phyloP scores from a whole-genome alignment of 1,140 invertebrate genomes.

The Platyscapa corneri region DNA sequence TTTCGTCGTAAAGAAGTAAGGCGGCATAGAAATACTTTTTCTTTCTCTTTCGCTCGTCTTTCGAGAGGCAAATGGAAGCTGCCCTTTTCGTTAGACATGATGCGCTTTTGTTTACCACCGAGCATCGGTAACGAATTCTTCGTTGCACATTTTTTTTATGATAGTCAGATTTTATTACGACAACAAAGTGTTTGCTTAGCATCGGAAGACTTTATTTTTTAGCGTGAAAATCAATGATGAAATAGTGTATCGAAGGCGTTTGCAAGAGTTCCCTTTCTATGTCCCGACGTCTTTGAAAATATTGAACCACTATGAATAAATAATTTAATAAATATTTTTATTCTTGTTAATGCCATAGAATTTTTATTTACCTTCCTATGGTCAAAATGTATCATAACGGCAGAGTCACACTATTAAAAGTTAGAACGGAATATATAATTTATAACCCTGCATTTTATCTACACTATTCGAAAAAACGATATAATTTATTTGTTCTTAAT shows the following conservation, averaged over 20 bases:
- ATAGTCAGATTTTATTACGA: background rate
- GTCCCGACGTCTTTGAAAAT: background rate
- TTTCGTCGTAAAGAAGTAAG: background rate
- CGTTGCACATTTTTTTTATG: background rate
- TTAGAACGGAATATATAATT: constrained; percentile 22
- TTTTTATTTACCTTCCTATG: background rate
- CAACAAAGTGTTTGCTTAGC: background rate
- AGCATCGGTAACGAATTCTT: constrained; percentile 2
- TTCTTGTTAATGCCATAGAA: background rate
- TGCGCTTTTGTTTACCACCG: constrained; percentile 6
- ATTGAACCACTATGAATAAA: background rate
- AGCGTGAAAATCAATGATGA: background rate
- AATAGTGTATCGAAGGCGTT: background rate
- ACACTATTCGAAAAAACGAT: constrained; percentile 1
- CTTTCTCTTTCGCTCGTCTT: background rate
- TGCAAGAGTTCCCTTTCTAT: background rate
- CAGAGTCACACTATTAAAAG: constrained; percentile 11
- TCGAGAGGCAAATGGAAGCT: background rate
- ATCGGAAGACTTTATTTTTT: background rate
- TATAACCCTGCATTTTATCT: constrained; percentile 14
- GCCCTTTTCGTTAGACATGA: background rate
- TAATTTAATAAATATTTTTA: background rate
- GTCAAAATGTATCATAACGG: background rate
- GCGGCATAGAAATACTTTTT: background rate
- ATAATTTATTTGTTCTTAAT: constrained; percentile 49